Conservation (phyloP, 1,140 invertebrate genomes). For the Drosophila albomicans region DNA sequence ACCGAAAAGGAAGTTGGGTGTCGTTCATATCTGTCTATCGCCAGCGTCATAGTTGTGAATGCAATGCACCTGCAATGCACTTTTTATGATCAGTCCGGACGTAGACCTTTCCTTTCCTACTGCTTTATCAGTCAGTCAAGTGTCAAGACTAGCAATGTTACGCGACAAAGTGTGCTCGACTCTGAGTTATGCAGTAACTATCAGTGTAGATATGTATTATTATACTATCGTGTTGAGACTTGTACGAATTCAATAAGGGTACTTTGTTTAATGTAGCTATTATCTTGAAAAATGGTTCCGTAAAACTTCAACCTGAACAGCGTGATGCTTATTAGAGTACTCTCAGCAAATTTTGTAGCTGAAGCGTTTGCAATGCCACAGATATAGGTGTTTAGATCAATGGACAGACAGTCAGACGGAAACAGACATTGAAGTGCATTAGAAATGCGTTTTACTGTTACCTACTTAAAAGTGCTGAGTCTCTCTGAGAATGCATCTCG, state of each 20-base stretch:
- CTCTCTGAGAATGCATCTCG: too few species aligned
- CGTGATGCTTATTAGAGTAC: not conserved
- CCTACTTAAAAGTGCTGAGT: not conserved
- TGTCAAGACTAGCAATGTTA: not conserved
- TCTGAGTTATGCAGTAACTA: too few species aligned
- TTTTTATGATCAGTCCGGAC: not conserved
- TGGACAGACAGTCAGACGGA: not conserved
- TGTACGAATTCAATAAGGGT: not conserved
- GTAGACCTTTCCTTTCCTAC: not conserved
- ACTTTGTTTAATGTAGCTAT: too few species aligned
- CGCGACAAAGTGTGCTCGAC: too few species aligned
- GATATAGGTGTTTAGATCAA: not conserved
- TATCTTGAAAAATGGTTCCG: too few species aligned
- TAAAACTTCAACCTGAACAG: not conserved
- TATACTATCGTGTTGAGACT: not conserved
- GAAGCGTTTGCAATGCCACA: not conserved
- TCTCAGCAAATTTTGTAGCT: not conserved
- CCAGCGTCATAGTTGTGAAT: not conserved
- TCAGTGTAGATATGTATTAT: too few species aligned
- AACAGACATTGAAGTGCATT: not conserved
- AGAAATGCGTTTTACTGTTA: not conserved
- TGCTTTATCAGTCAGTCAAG: slow-evolving; percentile 2
- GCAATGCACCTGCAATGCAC: slow-evolving; percentile 5
- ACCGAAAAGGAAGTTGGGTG: slow-evolving; percentile 63
- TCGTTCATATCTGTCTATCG: not conserved